Evolutionary conservation across 2,888 invertebrate species (phyloP).

Genomic region (Hypselothyrea guttata): DNA sequence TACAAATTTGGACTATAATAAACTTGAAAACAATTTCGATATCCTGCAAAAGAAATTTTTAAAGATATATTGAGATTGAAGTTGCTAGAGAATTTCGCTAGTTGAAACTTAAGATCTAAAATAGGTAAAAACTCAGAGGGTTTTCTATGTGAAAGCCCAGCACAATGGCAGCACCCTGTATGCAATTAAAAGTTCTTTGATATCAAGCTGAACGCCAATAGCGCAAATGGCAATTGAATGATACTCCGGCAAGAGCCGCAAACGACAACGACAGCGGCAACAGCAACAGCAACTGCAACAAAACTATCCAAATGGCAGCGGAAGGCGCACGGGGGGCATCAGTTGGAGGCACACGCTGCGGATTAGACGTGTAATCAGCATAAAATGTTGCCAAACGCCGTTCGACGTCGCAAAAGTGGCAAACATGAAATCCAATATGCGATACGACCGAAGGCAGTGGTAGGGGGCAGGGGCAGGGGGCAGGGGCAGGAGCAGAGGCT

Average conservation of each 20-base stretch:
- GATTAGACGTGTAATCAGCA: slow-evolving; percentile 77
- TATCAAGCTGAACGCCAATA: slow-evolving; percentile 60
- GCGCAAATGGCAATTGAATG: slow-evolving; percentile 67
- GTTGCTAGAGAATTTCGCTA: no score
- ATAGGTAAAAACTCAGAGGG: no score
- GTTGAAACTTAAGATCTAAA: no score
- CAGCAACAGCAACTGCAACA: neutral
- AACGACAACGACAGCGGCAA: no score
- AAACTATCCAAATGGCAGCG: neutral
- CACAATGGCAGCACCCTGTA: slow-evolving; percentile 56
- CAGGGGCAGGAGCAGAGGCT: slow-evolving; percentile 12
- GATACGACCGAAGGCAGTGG: slow-evolving; percentile 19
- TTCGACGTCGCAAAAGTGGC: slow-evolving; percentile 56
- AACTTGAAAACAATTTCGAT: no score
- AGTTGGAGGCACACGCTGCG: slow-evolving; percentile 66
- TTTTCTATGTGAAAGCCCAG: no score
- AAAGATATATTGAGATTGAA: no score
- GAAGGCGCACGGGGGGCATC: slow-evolving; percentile 14
- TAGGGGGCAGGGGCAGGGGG: slow-evolving; percentile 11
- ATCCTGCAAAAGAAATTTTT: no score
- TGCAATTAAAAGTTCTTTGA: slow-evolving; percentile 48
- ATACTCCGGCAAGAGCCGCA: slow-evolving; percentile 36
- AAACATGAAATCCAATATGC: slow-evolving; percentile 75
- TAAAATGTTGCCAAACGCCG: slow-evolving; percentile 61
- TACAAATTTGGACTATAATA: no score